A percentile compares a stretch with the other conserved stretches of the same genome.
phyloP scores from a whole-genome alignment of 2,113 vertebrate genomes.

The Pluvialis apricaria region DNA sequence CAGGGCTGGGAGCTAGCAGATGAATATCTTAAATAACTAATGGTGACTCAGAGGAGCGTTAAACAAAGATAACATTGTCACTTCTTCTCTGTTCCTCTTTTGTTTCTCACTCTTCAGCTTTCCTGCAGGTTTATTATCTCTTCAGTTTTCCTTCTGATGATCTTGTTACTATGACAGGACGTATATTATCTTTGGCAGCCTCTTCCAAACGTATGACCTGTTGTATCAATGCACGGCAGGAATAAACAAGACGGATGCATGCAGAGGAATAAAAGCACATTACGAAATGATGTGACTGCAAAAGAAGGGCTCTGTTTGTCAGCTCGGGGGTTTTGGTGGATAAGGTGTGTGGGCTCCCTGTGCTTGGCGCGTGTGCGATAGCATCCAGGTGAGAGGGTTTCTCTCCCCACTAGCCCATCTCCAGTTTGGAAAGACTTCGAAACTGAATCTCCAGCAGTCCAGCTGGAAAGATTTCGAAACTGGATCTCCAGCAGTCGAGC shows the following conservation, averaged over 20 bases:
- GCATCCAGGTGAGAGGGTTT: not conserved
- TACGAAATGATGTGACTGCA: accelerated
- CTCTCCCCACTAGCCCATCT: not conserved
- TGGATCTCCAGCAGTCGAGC: not conserved
- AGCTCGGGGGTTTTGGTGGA: not conserved
- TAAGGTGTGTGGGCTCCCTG: not conserved
- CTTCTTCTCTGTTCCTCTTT: constrained; percentile 20
- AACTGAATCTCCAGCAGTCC: not conserved
- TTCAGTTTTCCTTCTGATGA: constrained; percentile 6
- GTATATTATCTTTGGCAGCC: constrained; percentile 27
- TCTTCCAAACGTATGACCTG: not conserved
- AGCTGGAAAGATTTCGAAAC: no score
- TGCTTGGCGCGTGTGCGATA: accelerated
- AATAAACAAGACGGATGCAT: not conserved
- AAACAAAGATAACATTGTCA: constrained; percentile 55
- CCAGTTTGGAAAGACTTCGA: not conserved
- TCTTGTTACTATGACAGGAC: constrained; percentile 23
- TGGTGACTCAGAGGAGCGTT: constrained; percentile 51
- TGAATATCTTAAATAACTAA: constrained; percentile 54
- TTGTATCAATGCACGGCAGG: not conserved
- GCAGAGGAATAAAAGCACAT: not conserved
- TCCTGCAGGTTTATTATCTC: constrained; percentile 41
- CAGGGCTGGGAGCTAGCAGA: constrained; percentile 13
- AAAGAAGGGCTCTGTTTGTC: not conserved
- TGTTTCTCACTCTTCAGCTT: constrained; percentile 22